Base-by-base conservation (phyloP, 2,113 vertebrate species). In the Gobio gobio region DNA sequence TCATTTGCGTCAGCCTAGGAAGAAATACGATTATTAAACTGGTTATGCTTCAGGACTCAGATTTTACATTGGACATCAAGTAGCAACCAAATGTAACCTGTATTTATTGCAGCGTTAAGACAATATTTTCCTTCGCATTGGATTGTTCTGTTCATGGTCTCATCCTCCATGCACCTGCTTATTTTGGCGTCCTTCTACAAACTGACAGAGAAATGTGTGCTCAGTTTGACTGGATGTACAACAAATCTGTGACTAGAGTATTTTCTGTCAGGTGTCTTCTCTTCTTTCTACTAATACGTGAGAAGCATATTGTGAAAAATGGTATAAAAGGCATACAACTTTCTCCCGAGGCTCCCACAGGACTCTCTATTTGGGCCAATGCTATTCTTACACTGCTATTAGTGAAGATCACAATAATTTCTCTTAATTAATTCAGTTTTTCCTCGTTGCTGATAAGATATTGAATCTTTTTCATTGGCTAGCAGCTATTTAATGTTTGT, bases 21-120 rank as follows among this genome's bases (percentile, higher is more conserved):
- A 75, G 66, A 75, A 49, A 26, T 14, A 24, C 49, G 72, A 45
- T 75, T 75, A 75, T 75, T 75, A 75, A 49, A 74, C 72, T 74
- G 72, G 20, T 74, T 74, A 49, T 74, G 22, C 43, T 49, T 24
- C 43, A 74, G 22, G 72, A 49, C 22, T 74, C 20, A 43, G 36
- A 20, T 45, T 73, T n/a, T 45, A 40, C 40, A 22, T 47, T 16
- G 43, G 20, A 47, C 22, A 36, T 66, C 16, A 68, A 36, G 51
- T 54, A 36, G 64, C 9, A 33, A 36, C 64, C 33, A 68, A 68
- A 40, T 18, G 0, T 40, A 68, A 40, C 16, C 33, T 36, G 64
- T 18, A 40, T 68, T 68, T 68, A 40, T 68, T 68, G 33, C 33
- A 1, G 33, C 0, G 6, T 40, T 68, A 10, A 10, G 18, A 4